Base-by-base conservation (phyloP, 1,140 invertebrate genomes). In the Pomacea maculata region DNA sequence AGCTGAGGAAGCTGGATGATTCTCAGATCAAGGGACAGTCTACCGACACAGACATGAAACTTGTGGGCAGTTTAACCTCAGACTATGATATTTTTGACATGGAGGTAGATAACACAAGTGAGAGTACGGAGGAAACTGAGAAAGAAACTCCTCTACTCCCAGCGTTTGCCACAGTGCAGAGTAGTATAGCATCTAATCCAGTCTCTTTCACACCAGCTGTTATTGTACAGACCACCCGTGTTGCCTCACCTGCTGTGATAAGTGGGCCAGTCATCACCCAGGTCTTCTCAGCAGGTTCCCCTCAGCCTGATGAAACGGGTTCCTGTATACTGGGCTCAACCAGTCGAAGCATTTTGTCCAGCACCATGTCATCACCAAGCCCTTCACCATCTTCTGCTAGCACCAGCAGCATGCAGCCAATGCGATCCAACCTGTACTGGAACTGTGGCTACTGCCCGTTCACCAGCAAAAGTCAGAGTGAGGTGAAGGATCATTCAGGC, bases 361-460 rank as follows among this genome's bases (percentile, higher is more conserved):
- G 65, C 55, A n/a, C 19, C 1, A 64, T 71, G 9, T 25, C 71
- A 54, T 19, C 45, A 45, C 57, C 65, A 7, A 75, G 65, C 55
- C 68, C 73, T 61, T 75, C 29, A 14, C 52, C 72, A 7, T n/a
- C 67, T 45, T 65, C 29, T 25, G 54, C 19, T 11, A 45, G 65
- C 6, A 5, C 19, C 19, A 55, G 34, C 15, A 57, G 45, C 74
- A 57, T 61, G 52, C 55, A 61, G 25, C 72, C 34, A 61, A 75
- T 72, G 73, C 55, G 25, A 12, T 85, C 88, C 57, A 85, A 85
- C 54, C 79, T 89, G 52, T 89, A 87, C 75, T 89, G 87, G 88
- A 88, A 86, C 75, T 89, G 88, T 85, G 87, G 87, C n/a, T 89
- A 89, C 65, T 89, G 88, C 80, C 72, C 83, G 14, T 88, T 88